These are phyloP conservation scores for Pogonocichla stellata DNA, from an alignment of 2,113 vertebrate genomes.

Conservation along the genomic window DNA sequence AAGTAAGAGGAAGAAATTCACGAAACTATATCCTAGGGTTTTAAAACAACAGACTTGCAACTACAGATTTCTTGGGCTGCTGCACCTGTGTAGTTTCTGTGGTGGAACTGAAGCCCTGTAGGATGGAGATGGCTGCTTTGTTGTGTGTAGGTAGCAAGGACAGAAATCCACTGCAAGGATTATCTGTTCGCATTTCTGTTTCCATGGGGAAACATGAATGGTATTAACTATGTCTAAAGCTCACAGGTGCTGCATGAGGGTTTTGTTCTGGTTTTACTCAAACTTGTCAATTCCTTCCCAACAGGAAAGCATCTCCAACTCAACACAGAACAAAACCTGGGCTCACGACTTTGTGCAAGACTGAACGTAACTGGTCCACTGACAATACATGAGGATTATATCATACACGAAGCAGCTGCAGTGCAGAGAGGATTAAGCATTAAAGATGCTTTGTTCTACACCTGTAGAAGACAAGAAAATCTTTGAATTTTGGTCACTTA, in stretches of 20 bases:
- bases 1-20: not conserved
- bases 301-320: constrained; percentile 56
- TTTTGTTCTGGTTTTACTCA: constrained; percentile 23
- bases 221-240: not conserved
- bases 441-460: constrained; percentile 58
- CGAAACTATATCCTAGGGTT: not conserved
- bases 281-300: constrained; percentile 56
- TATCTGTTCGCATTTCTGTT: not conserved
- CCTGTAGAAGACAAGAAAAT: constrained; percentile 50
- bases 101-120: not conserved
- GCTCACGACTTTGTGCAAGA: constrained; percentile 54
- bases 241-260: not conserved
- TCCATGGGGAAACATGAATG: not conserved
- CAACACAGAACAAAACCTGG: constrained; percentile 56
- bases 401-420: constrained; percentile 56
- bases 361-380: constrained; percentile 43
- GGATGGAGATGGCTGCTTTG: not conserved
- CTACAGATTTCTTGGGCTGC: not conserved
- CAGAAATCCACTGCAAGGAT: not conserved
- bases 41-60: not conserved
- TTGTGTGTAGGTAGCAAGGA: not conserved
- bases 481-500: not conserved
- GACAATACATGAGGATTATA: constrained; percentile 58
- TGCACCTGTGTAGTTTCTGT: not conserved
- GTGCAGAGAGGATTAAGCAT: constrained; percentile 58